A percentile compares a stretch with the other conserved stretches of the same genome.
Evolutionary conservation across 2,888 invertebrate species (phyloP).

Genomic region (Metallyticus violacea): DNA sequence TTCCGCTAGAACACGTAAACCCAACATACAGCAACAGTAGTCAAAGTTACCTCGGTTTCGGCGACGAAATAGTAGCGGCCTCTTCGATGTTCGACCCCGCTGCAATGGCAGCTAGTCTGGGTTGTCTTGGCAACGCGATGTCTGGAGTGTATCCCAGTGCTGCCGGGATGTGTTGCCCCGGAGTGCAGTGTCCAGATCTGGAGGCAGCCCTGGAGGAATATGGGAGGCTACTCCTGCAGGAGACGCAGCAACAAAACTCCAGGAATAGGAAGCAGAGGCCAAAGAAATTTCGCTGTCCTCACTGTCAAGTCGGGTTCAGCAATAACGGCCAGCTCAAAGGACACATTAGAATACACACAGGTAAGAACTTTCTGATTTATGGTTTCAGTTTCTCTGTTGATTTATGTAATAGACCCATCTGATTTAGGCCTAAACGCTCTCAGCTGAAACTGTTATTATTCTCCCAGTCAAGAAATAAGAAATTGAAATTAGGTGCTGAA

Average conservation of each 20-base stretch:
- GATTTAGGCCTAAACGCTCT: too few species aligned
- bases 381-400: too few species aligned
- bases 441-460: too few species aligned
- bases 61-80: not conserved
- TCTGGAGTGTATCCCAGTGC: not conserved
- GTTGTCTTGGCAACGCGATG: too few species aligned
- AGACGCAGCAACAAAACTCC: not conserved
- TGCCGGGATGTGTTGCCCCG: not conserved
- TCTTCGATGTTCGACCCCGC: not conserved
- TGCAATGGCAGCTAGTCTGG: not conserved
- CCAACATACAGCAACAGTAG: not conserved
- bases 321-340: conserved; percentile 91
- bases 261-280: conserved; percentile 41
- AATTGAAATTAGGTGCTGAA: too few species aligned
- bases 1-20: too few species aligned
- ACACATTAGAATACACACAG: conserved; percentile 88
- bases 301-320: conserved; percentile 88
- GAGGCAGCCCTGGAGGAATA: conserved; percentile 19
- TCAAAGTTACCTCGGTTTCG: not conserved
- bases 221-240: conserved; percentile 18
- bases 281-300: conserved; percentile 52
- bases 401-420: too few species aligned
- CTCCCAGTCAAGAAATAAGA: too few species aligned
- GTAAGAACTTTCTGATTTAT: conserved; percentile 52
- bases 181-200: conserved; percentile 8